Conservation (phyloP, 2,888 invertebrate genomes). For the Meteorus colon region DNA sequence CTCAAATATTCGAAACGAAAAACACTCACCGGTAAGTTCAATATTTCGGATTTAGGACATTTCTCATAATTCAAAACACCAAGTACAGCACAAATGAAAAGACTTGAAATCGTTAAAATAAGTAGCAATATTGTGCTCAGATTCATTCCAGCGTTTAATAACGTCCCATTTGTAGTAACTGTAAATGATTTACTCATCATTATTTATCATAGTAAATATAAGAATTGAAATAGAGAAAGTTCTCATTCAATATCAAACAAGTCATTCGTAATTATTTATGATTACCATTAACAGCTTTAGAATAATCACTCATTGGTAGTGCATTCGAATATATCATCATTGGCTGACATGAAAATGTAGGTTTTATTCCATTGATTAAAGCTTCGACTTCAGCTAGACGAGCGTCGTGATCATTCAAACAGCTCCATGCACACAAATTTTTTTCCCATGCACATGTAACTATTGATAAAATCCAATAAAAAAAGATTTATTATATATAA, state of each 20-base stretch:
- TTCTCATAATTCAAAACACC: conserved; percentile 51
- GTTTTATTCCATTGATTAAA: conserved; percentile 51
- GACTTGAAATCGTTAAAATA: conserved; percentile 45
- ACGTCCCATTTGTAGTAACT: conserved; percentile 43
- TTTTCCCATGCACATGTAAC: conserved; percentile 53
- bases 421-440: conserved; percentile 55
- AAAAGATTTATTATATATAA: not conserved
- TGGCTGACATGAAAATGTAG: conserved; percentile 51
- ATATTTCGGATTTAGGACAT: conserved; percentile 51
- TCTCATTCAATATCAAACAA: too few relatives aligned
- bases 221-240: too few relatives aligned
- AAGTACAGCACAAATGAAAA: conserved; percentile 47
- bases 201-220: too few relatives aligned
- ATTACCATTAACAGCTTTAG: not conserved
- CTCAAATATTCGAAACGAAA: not conserved
- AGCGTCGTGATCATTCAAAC: conserved; percentile 41
- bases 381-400: conserved; percentile 50
- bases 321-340: not conserved
- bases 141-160: conserved; percentile 54
- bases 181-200: conserved; percentile 28
- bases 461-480: conserved; percentile 26
- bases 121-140: conserved; percentile 49
- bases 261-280: too few relatives aligned
- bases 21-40: conserved; percentile 49
- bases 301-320: not conserved